Percentiles rank a stretch among this genome's conserved stretches.
Conservation (phyloP, 1,140 invertebrate species). For the Sesamia nonagrioides region DNA sequence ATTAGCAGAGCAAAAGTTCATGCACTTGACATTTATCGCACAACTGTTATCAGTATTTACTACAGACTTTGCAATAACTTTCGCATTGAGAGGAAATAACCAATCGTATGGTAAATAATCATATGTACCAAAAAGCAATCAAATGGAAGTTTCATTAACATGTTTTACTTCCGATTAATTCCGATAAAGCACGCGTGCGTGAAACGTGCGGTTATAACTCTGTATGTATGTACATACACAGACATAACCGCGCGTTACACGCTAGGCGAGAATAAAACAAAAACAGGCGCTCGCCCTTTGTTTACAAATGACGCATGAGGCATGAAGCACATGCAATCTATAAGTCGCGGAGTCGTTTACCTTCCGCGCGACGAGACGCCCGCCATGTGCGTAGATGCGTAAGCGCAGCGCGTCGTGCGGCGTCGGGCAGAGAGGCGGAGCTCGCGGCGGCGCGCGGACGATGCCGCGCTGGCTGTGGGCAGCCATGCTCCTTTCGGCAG, state of each 20-base stretch:
- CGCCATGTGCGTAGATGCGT: conserved; percentile 84
- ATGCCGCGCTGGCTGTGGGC: conserved; percentile 82
- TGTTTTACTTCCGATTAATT: too few relatives aligned
- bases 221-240: conserved; percentile 46
- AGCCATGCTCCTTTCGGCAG: conserved; percentile 65
- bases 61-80: conserved; percentile 36
- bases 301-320: conserved; percentile 83
- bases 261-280: conserved; percentile 73
- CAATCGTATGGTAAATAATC: conserved; percentile 1
- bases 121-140: conserved; percentile 10
- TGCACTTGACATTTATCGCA: conserved; percentile 59
- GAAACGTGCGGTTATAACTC: too few relatives aligned
- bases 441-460: conserved; percentile 80
- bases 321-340: conserved; percentile 76
- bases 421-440: conserved; percentile 73
- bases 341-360: conserved; percentile 84
- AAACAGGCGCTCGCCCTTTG: conserved; percentile 81
- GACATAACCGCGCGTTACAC: conserved; percentile 56
- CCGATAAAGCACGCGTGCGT: too few relatives aligned
- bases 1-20: conserved; percentile 54
- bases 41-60: conserved; percentile 51
- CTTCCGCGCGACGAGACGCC: conserved; percentile 82
- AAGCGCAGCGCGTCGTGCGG: conserved; percentile 73
- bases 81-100: conserved; percentile 16
- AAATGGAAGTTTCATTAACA: conserved; percentile 33